Evolutionary conservation across 2,113 vertebrate species (phyloP).

Genomic region (Podiceps cristatus): DNA sequence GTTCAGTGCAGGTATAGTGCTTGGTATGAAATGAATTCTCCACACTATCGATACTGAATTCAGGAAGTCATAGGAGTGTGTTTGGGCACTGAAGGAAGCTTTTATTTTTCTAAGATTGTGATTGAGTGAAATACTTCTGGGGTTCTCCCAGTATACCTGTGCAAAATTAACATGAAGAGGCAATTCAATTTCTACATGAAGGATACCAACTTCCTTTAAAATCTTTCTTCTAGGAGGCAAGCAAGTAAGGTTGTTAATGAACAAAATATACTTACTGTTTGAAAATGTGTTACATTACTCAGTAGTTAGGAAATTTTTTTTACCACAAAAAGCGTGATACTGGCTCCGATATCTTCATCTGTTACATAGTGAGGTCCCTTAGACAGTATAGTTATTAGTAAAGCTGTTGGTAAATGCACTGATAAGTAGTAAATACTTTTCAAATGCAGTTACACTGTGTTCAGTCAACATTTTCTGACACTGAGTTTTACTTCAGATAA

Average conservation of each 20-base stretch:
- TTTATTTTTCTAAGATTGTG: not conserved
- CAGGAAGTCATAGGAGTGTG: not conserved
- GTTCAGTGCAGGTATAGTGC: not conserved
- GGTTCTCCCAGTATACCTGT: not conserved
- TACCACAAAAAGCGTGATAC: accelerated
- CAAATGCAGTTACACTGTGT: not conserved
- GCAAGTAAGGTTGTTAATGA: not conserved
- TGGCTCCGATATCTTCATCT: not conserved
- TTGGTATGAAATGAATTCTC: not conserved
- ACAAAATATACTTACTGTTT: not conserved
- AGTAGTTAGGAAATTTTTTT: not conserved
- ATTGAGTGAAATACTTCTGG: not conserved
- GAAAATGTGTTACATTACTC: not conserved
- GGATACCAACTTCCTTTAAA: not conserved
- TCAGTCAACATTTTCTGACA: not conserved
- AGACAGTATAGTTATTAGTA: not conserved
- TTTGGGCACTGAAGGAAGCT: not conserved
- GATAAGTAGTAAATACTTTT: not conserved
- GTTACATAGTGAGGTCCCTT: not conserved
- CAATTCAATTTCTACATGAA: not conserved
- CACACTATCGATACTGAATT: accelerated
- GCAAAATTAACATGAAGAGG: not conserved
- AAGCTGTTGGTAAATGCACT: not conserved
- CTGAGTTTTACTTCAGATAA: not conserved
- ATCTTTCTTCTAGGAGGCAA: not conserved